Percentiles rank a stretch among this genome's conserved stretches.
phyloP scores from a whole-genome alignment of 1,140 invertebrate genomes.

The Hesperophylax magnus region DNA sequence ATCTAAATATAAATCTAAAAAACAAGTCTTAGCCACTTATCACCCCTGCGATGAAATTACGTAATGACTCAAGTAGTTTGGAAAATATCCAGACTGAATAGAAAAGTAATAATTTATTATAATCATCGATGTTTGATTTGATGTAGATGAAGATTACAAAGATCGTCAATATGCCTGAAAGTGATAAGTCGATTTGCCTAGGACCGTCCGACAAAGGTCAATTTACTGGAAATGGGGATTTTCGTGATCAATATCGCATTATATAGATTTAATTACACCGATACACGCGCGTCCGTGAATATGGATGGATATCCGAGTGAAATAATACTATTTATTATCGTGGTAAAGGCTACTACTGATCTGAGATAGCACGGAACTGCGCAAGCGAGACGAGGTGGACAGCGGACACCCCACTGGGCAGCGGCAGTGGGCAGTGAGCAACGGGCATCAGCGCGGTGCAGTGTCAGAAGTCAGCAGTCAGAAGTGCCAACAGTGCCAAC shows the following conservation, averaged over 20 bases:
- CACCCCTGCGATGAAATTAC: too few species aligned
- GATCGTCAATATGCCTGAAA: too few species aligned
- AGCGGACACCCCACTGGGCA: background rate
- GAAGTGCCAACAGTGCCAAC: background rate
- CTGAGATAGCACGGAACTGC: background rate
- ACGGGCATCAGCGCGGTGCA: background rate
- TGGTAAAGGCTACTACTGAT: background rate
- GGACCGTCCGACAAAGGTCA: background rate
- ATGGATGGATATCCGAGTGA: background rate
- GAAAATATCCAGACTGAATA: too few species aligned
- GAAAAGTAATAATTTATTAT: too few species aligned
- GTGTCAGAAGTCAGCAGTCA: too few species aligned
- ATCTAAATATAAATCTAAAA: too few species aligned
- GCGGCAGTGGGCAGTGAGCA: background rate
- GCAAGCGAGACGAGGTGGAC: background rate
- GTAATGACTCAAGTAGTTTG: too few species aligned
- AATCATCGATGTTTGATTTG: too few species aligned
- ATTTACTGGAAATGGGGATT: background rate
- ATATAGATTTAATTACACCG: background rate
- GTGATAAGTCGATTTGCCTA: too few species aligned
- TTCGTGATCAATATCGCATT: background rate
- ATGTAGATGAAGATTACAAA: too few species aligned
- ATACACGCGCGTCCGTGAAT: background rate
- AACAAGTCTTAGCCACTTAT: too few species aligned
- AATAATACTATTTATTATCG: background rate